Conservation (phyloP, 2,113 vertebrate genomes). For the Machaerirhynchus nigripectus region DNA sequence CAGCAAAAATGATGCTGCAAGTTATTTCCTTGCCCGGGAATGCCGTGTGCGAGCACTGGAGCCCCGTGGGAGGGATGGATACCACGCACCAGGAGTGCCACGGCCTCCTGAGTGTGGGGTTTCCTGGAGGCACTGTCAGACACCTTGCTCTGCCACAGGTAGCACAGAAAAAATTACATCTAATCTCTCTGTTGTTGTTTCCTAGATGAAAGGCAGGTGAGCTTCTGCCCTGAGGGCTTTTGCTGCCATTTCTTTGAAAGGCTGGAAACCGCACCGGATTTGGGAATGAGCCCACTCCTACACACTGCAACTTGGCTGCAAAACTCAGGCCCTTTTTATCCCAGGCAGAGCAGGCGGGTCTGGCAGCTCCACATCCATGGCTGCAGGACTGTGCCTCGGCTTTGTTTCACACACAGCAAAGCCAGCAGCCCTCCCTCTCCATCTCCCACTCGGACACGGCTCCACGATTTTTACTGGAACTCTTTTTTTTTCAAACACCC, state of each 20-base stretch:
- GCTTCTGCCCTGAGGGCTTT: not conserved
- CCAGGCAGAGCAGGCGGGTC: not conserved
- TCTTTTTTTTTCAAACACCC: not conserved
- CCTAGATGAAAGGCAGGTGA: not conserved
- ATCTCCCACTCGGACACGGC: not conserved
- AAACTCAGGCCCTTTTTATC: not conserved
- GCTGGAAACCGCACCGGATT: not conserved
- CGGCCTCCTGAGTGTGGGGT: rapidly evolving
- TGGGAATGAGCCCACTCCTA: not conserved
- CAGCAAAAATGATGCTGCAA: not conserved
- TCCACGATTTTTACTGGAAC: not conserved
- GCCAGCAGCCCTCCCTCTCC: not conserved
- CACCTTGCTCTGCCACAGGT: not conserved
- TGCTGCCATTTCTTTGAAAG: not conserved
- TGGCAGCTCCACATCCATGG: not conserved
- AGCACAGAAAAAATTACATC: not conserved
- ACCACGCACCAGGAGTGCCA: not conserved
- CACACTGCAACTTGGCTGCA: not conserved
- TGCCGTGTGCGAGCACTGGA: rapidly evolving
- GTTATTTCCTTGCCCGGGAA: not conserved
- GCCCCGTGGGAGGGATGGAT: not conserved
- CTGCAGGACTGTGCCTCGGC: not conserved
- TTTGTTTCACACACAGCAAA: not conserved
- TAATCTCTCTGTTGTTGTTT: not conserved
- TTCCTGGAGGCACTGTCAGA: not conserved